phyloP scores from a whole-genome alignment of 2,888 invertebrate species.

The Caenorhabditis zanzibari region DNA sequence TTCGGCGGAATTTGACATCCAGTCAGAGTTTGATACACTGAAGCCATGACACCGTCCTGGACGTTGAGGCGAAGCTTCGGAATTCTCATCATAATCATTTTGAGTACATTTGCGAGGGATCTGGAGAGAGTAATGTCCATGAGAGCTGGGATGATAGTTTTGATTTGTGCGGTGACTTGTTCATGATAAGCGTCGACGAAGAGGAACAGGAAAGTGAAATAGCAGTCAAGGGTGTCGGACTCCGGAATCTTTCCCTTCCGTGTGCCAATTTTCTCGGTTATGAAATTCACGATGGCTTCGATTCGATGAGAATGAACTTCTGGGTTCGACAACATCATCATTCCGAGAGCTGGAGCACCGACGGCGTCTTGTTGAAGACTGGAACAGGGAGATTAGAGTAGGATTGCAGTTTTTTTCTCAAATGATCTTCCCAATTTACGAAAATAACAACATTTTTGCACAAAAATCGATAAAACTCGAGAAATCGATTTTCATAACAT shows the following conservation, averaged over 20 bases:
- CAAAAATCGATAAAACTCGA: too few relatives aligned
- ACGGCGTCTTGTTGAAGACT: constrained; percentile 53
- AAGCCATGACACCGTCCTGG: constrained; percentile 93
- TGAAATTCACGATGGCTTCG: constrained; percentile 32
- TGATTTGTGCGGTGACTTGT: constrained; percentile 87
- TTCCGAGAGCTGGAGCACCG: constrained; percentile 59
- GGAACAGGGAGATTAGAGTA: neutral
- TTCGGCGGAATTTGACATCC: constrained; percentile 74
- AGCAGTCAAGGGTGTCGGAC: constrained; percentile 88
- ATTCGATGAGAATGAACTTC: constrained; percentile 36
- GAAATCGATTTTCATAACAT: too few relatives aligned
- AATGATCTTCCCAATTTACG: too few relatives aligned
- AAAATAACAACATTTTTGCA: too few relatives aligned
- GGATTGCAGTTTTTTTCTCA: too few relatives aligned
- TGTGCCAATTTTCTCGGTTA: constrained; percentile 12
- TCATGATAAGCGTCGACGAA: constrained; percentile 91
- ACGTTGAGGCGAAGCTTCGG: constrained; percentile 93
- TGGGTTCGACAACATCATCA: constrained; percentile 62
- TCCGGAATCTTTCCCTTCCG: constrained; percentile 31
- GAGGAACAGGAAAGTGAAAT: constrained; percentile 95
- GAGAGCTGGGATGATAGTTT: constrained; percentile 93
- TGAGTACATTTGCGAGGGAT: constrained; percentile 92
- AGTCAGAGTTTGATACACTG: constrained; percentile 88
- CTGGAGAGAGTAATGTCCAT: constrained; percentile 90
- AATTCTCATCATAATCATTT: constrained; percentile 92